Base-by-base conservation (phyloP, 2,888 invertebrate genomes). In the Timema cristinae region DNA sequence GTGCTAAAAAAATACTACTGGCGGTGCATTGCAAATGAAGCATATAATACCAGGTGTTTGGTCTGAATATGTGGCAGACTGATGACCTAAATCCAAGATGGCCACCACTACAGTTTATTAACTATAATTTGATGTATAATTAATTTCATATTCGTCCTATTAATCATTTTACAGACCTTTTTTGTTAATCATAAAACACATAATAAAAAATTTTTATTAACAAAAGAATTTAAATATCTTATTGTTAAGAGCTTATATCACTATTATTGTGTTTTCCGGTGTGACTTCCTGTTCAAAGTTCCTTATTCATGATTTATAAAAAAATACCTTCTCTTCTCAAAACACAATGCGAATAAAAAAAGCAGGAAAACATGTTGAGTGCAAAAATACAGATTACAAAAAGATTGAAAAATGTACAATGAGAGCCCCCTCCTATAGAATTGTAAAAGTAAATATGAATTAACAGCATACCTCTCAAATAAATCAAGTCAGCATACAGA, bases 41-140 rank as follows among this genome's bases (percentile, higher is more conserved):
- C 56, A 56, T 56, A 56, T 16, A 56, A 56, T 56, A 56, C 56
- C 56, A 56, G 56, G n/a, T 56, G 56, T 56, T 56, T 56, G 5
- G 11, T 16, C n/a, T 56, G 56, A 11, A 15, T 7, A 8, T 7
- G 16, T 6, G 56, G 56, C 9, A 56, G 56, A 56, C 5, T 4
- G 56, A 13, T 1, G 7, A 15, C 56, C 4, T 56, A 56, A 10
- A 15, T 56, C 6, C 56, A 56, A 56, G 13, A 56, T 56, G 56
- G 7, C 56, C 56, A 11, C 56, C 16, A 16, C 15, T 15, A 56
- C 15, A 15, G 56, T 15, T 16, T 15, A n/a, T 56, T 1, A 56
- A 10, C 56, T 13, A 15, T 4, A 7, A 7, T 56, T 56, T 13
- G n/a, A 13, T 56, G n/a, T 7, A 16, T 56, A 56, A 56, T 16